Base-by-base conservation (phyloP, 1,140 invertebrate species). In the Colletes latitarsis region DNA sequence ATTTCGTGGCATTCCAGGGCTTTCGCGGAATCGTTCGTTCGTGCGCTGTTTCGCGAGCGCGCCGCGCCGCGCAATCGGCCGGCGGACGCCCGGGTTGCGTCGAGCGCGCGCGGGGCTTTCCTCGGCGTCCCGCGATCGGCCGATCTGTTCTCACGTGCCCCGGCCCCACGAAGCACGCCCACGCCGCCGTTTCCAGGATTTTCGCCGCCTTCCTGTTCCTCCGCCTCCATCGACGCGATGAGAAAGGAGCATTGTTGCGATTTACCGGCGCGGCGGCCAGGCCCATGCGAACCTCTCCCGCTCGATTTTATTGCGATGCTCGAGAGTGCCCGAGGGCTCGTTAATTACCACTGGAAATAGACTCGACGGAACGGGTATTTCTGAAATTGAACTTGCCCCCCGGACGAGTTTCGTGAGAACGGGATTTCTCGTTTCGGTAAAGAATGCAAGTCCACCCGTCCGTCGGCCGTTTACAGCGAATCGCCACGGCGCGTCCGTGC, bases 1-100 rank as follows among this genome's bases (percentile, higher is more conserved):
- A 81, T 88, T 88, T 88, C 81, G 81, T 88, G 81, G 78, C 64
- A 81, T 87, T 85, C 81, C 46, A 63, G 49, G 64, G 55, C 63
- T 57, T 85, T 83, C 83, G 66, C 39, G 41, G 75, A 83, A 82
- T 84, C 71, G 52, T 6, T 55, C 19, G 43, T 76, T 55, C 82
- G 82, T 71, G 74, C 78, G 43, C 5, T 30, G 82, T 72, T 66
- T 58, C 72, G 58, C 76, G 46, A 69, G 21, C 52, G 46, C 1
- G 15, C 1, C 10, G 12, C 3, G 4, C 39, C n/a, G n/a, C n/a
- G n/a, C n/a, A n/a, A n/a, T n/a, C n/a, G 15, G 52, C 6, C 15
- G 41, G 1, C n/a, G 3, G 21, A 6, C 66, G 41, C n/a, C 10
- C 46, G n/a, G 6, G 1, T 6, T 39, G 8, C 43, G 43, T 43